Evolutionary conservation across 1,140 invertebrate genomes (phyloP), one percentile per base, ranked within the genome.

Genomic region (Lycorma delicatula): DNA sequence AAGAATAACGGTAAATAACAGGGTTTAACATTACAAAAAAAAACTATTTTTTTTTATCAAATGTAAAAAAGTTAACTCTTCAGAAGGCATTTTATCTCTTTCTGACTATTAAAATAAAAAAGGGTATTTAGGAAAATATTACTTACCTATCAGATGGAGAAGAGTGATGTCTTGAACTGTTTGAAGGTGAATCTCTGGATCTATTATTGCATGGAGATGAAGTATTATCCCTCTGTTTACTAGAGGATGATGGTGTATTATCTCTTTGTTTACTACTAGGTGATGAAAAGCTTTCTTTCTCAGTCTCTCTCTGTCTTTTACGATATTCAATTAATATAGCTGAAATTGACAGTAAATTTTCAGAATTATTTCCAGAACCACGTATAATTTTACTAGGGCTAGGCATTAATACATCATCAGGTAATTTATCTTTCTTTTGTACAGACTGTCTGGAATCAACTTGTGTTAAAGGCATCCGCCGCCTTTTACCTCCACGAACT

Each of bases 351-450:
- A 46, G 44, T n/a, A 12, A 34, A 6, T 16, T n/a, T 22, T 44
- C 41, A 9, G 41, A 20, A 2, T 1, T 44, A 13, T 22, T 16
- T 9, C 1, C 23, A 9, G 16, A 20, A 16, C 23, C 26, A 11
- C 49, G 38, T 13, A 46, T 50, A 13, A 63, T 56, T 56, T 61
- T 63, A 26, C 59, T 63, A 13, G 62, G 62, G 44, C 62, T 63
- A 22, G 62, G 62, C 60, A 61, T 63, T 1, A 63, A 25, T n/a
- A 59, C 36, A 36, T 63, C 59, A 56, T 61, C 62, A 31, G 56
- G 26, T 1, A 60, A 4, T 3, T 49, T 36, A 27, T 22, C 31
- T 28, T 41, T 28, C 25, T 36, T 34, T 11, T 9, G 1, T 12
- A 29, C n/a, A 6, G 29, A 34, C 3, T 22, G 4, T 11, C 13